Evolutionary conservation across 2,113 vertebrate species (phyloP), one percentile per base, ranked within the genome.

Genomic region (Amazona guildingii): DNA sequence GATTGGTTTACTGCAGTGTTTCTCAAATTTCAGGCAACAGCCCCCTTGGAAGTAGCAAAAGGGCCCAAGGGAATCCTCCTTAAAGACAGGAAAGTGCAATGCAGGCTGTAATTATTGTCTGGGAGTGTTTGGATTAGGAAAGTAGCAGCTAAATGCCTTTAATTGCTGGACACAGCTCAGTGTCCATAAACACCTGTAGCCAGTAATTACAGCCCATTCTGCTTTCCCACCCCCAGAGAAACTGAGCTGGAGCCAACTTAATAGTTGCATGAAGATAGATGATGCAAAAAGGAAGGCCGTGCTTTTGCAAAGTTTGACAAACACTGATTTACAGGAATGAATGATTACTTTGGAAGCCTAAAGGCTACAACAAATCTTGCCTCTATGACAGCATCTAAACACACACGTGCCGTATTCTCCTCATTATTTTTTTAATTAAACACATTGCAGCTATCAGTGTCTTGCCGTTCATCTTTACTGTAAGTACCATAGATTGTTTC

Each of bases 391-490:
- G 35, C 6, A 2, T 83, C 73, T 63, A 82, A 88, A 94, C 33
- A 82, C 76, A 87, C 57, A 33, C 0, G 1, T 0, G 4, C 6
- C 4, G 41, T 63, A 18, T 64, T 68, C 27, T 76, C 13, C 27
- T 76, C 13, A 3, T 39, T 48, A 41, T 37, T 91, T 92, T 75
- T 89, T 78, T 81, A 72, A 94, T 96, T 95, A 89, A 97, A 97
- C 78, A 73, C 72, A 77, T 49, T 94, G 90, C 93, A 95, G 86
- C 82, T 87, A 92, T 94, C 70, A 21, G 70, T 73, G 87, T 95
- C 93, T 94, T 88, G 76, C 59, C 90, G 49, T 94, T 96, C 69
- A 72, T 95, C 87, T 83, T 93, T 96, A 93, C 88, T 95, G 44
- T 87, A 94, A 91, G 69, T 84, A 86, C 77, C 57, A 33, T 5